Evolutionary conservation across 2,888 invertebrate genomes (phyloP).

Genomic region (Saturnia japonica): DNA sequence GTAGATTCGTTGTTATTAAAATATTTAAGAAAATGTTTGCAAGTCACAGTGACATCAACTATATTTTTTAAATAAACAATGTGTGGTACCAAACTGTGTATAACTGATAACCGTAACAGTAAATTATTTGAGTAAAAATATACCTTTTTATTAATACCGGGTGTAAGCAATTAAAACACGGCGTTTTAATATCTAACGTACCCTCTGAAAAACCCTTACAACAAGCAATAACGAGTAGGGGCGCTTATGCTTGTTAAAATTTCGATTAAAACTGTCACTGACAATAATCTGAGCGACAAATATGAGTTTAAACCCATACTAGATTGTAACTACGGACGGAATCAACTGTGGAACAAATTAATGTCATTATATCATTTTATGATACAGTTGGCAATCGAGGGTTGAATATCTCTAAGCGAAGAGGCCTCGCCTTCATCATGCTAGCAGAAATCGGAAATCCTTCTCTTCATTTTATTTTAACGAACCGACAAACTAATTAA

Average conservation of each 20-base stretch:
- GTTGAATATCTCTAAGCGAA: background rate
- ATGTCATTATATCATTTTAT: background rate
- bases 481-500: background rate
- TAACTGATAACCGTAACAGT: too few species aligned
- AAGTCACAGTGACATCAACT: too few species aligned
- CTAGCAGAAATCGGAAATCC: background rate
- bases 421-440: background rate
- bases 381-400: background rate
- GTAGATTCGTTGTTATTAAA: too few species aligned
- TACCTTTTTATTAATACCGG: too few species aligned
- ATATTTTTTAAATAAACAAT: too few species aligned
- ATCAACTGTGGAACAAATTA: background rate
- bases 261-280: background rate
- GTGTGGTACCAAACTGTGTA: too few species aligned
- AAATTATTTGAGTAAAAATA: too few species aligned
- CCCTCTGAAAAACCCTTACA: background rate
- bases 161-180: too few species aligned
- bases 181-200: background rate
- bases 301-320: background rate
- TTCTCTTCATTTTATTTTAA: background rate
- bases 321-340: background rate
- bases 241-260: constrained; percentile 3
- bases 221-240: background rate
- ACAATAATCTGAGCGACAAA: background rate
- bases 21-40: too few species aligned